A percentile compares a stretch with the other conserved stretches of the same genome.
Evolutionary conservation across 2,113 vertebrate genomes (phyloP).

Genomic region (Kryptolebias marmoratus): DNA sequence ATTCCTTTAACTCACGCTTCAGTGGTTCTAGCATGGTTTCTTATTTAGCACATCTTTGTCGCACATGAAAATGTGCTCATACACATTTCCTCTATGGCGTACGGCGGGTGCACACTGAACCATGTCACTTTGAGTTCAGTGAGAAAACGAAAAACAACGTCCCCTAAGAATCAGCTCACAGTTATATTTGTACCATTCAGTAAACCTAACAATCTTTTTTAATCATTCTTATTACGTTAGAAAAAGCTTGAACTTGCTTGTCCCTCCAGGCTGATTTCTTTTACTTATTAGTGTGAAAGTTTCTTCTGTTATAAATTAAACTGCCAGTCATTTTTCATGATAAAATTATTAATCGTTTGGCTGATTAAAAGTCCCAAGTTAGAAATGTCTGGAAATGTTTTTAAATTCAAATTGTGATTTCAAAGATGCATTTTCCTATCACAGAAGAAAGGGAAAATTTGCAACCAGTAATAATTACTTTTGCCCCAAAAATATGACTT

Average conservation of each 20-base stretch:
- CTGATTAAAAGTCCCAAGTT: not conserved
- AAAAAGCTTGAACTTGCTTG: constrained; percentile 6
- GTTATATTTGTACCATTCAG: constrained; percentile 5
- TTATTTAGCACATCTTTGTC: constrained; percentile 24
- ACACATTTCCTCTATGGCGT: constrained; percentile 17
- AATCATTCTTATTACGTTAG: not conserved
- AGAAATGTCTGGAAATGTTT: not conserved
- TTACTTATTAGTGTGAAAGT: constrained; percentile 1
- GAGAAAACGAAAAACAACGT: not conserved
- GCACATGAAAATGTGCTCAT: constrained; percentile 20
- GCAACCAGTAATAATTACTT: too few relatives aligned
- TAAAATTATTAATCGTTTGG: not conserved
- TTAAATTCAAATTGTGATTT: not conserved
- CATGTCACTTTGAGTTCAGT: not conserved
- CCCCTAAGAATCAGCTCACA: not conserved
- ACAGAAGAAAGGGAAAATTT: not conserved
- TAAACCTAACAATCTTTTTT: not conserved
- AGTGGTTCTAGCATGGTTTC: constrained; percentile 39
- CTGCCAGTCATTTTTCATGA: not conserved
- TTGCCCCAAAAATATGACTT: too few relatives aligned
- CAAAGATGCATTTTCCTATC: not conserved
- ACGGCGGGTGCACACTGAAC: constrained; percentile 3
- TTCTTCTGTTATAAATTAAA: constrained; percentile 4
- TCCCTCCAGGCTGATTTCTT: constrained; percentile 3
- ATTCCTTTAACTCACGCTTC: constrained; percentile 57